A percentile compares a stretch with the other conserved stretches of the same genome.
Evolutionary conservation across 1,140 invertebrate genomes (phyloP).

Genomic region (Drosophila subobscura): DNA sequence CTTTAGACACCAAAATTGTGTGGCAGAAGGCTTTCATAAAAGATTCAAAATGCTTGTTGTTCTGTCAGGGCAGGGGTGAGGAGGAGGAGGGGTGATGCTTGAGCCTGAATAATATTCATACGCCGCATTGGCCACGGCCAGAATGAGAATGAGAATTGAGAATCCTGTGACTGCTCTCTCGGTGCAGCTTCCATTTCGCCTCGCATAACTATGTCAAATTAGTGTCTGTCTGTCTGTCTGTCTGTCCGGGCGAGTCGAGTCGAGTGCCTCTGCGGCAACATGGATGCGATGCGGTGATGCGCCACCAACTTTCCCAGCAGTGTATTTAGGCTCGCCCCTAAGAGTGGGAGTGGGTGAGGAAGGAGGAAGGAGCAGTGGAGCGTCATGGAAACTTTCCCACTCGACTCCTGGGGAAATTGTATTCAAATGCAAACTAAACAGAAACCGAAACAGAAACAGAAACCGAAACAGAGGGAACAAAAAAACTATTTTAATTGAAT

Average conservation of each 20-base stretch:
- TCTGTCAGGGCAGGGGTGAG: slow-evolving; percentile 13
- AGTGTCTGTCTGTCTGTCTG: slow-evolving; percentile 71
- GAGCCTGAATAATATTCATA: slow-evolving; percentile 76
- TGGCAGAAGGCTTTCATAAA: slow-evolving; percentile 34
- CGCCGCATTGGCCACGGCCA: slow-evolving; percentile 59
- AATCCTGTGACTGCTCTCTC: slow-evolving; percentile 7
- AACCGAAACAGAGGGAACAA: slow-evolving; percentile 20
- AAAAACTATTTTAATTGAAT: slow-evolving; percentile 81
- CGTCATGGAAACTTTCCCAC: slow-evolving; percentile 60
- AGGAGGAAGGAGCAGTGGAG: background rate
- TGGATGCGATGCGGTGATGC: slow-evolving; percentile 26
- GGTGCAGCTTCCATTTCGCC: slow-evolving; percentile 75
- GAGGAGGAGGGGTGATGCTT: slow-evolving; percentile 10
- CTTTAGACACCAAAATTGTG: slow-evolving; percentile 5
- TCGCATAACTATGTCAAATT: slow-evolving; percentile 82
- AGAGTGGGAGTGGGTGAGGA: no score
- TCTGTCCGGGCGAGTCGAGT: background rate
- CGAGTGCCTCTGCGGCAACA: no score
- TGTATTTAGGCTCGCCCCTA: slow-evolving; percentile 49
- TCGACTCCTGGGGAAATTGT: slow-evolving; percentile 74
- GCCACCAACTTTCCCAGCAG: slow-evolving; percentile 65
- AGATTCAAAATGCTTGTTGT: slow-evolving; percentile 31
- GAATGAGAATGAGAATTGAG: slow-evolving; percentile 3
- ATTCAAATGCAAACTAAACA: slow-evolving; percentile 65
- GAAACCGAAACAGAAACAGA: background rate